Base-by-base conservation (phyloP, 1,140 invertebrate species). In the Dendroctonus valens region DNA sequence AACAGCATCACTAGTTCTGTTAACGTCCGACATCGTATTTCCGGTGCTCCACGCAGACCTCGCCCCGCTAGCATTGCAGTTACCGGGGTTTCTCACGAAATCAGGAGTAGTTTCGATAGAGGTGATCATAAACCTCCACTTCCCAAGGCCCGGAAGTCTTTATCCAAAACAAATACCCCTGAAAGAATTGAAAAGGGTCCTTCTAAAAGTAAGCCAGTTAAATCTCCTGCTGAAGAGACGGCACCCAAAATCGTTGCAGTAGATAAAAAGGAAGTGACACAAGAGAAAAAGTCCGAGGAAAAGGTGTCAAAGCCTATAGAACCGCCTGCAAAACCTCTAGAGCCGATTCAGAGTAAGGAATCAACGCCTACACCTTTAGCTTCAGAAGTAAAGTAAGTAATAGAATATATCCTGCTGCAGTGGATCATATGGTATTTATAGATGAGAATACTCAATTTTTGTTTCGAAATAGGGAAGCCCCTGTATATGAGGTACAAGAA, bases 41-140 rank as follows among this genome's bases (percentile, higher is more conserved):
- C 81, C 40, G 82, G 85, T 57, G 83, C 85, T 61, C 84, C 87
- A 61, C 80, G 88, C 69, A 83, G 86, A 75, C 89, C 87, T 52
- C 83, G 91, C 63, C 91, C 92, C 69, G 87, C 89, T 73, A 93
- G 91, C 80, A 93, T 94, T 75, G 91, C 91, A 71, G 70, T 78
- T 74, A 92, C 91, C 67, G 91, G 89, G 65, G 86, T 92, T 77
- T 86, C 89, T 14, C 60, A 69, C 46, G 72, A 76, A 8, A n/a
- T 65, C 1, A 70, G 52, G 57, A 64, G 69, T 42, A 68, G 46
- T 54, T 15, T 26, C 40, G 70, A 58, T 12, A 58, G 40, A 42
- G 58, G 51, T 8, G 68, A 69, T 50, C 70, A 65, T 41, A 78
- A 78, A 72, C 77, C 77, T 14, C 76, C 76, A 12, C 58, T 78